Evolutionary conservation across 2,888 invertebrate species (phyloP).

Genomic region (Standfussiana lucernea): DNA sequence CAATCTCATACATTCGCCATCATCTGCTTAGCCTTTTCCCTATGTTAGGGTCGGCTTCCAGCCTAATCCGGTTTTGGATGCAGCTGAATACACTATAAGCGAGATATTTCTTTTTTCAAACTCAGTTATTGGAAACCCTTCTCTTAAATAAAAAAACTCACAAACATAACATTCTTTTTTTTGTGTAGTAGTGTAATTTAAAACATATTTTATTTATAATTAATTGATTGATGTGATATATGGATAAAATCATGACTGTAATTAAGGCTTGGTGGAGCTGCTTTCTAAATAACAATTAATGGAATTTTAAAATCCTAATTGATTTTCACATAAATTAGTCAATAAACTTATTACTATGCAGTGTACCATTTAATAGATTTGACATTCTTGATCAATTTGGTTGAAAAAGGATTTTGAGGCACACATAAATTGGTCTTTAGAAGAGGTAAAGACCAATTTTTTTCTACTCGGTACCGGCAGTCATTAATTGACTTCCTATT

Average conservation of each 20-base stretch:
- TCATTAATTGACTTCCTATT: slow-evolving; percentile 47
- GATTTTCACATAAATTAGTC: not conserved
- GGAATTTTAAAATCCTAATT: slow-evolving; percentile 21
- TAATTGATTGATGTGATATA: slow-evolving; percentile 44
- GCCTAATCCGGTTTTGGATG: not conserved
- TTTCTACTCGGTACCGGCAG: not conserved
- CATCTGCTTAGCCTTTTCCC: not conserved
- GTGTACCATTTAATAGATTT: not conserved
- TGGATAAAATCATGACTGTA: slow-evolving; percentile 47
- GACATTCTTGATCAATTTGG: not conserved
- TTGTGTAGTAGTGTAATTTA: too few species aligned
- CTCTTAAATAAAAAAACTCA: not conserved
- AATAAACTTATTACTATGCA: slow-evolving; percentile 30
- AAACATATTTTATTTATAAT: not conserved
- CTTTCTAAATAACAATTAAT: slow-evolving; percentile 42
- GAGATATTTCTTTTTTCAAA: not conserved
- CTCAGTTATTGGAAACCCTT: not conserved
- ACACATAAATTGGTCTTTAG: slow-evolving; percentile 15
- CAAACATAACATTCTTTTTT: too few species aligned
- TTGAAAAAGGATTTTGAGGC: not conserved
- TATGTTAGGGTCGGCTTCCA: not conserved
- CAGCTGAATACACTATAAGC: not conserved
- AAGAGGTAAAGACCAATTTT: slow-evolving; percentile 12
- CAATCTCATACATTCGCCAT: not conserved
- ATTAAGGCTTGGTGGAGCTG: slow-evolving; percentile 53